Evolutionary conservation across 2,113 vertebrate genomes (phyloP), one percentile per base, ranked within the genome.

Genomic region (Reinhardtius hippoglossoides): DNA sequence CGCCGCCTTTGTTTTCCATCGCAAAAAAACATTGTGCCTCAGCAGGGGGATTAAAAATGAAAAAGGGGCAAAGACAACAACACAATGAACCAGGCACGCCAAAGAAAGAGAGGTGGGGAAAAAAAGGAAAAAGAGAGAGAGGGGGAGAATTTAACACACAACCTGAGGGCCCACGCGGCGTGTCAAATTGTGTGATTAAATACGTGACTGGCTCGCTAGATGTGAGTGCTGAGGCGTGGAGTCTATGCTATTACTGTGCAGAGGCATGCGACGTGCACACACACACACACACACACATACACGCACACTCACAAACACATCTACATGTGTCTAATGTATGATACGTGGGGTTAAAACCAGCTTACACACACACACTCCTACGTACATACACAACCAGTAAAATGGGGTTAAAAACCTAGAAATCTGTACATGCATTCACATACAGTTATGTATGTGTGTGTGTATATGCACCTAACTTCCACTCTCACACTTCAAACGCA

Each of bases 131-230:
- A 31, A 31, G 7, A 31, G 24, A 71, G 69, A 75, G 65, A 68
- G 50, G 56, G 61, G 60, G 70, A 46, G 81, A 90, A 88, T 89
- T 87, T 85, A 76, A 91, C 87, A 90, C 84, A 89, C 84, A 90
- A 92, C 91, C 92, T 83, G 71, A 88, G 88, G 91, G 93, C 87
- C 78, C 81, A 83, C 76, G 78, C 80, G 55, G 82, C 83, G 84
- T 87, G 91, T 88, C 89, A 84, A 93, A 93, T 92, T 85, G 83
- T 90, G 85, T 92, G 92, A 95, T 94, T 95, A 92, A 94, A 94
- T 92, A 92, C 87, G 88, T 91, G 89, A 92, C 86, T 91, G 85
- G 85, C 72, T 91, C 89, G 52, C 81, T 78, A 86, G 89, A 90
- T 88, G 81, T 21, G 78, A 90, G 81, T 85, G 78, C 75, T 87